phyloP scores from a whole-genome alignment of 2,113 vertebrate genomes.

The Elephas maximus region DNA sequence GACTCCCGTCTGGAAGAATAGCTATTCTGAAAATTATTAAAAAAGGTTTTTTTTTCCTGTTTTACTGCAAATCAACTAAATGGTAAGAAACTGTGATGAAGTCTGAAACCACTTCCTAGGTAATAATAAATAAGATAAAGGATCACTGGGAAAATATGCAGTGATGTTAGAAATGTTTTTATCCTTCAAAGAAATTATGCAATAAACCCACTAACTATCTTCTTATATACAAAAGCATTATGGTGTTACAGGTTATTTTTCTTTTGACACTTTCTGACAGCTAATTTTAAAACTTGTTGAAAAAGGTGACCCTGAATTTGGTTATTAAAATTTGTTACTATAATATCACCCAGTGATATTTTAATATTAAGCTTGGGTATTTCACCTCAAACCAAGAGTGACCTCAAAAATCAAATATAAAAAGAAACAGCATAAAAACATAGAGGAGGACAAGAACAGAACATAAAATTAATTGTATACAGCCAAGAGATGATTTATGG shows the following conservation, averaged over 20 bases:
- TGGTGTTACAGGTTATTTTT: slow-evolving; percentile 61
- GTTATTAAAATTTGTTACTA: slow-evolving; percentile 71
- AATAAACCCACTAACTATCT: slow-evolving; percentile 71
- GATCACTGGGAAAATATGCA: background rate
- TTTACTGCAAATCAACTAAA: slow-evolving; percentile 49
- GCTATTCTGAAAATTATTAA: slow-evolving; percentile 92
- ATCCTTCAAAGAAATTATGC: slow-evolving; percentile 69
- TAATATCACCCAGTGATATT: slow-evolving; percentile 70
- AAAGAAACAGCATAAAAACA: slow-evolving; percentile 73
- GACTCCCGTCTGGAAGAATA: slow-evolving; percentile 95
- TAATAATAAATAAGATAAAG: slow-evolving; percentile 74
- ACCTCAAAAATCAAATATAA: slow-evolving; percentile 81
- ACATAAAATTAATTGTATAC: slow-evolving; percentile 80
- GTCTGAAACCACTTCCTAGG: slow-evolving; percentile 46
- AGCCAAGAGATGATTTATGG: slow-evolving; percentile 78
- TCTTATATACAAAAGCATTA: slow-evolving; percentile 67
- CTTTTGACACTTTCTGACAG: slow-evolving; percentile 70
- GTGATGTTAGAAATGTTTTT: slow-evolving; percentile 52
- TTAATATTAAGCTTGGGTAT: slow-evolving; percentile 78
- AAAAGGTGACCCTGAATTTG: slow-evolving; percentile 77
- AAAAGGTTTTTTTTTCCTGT: slow-evolving; percentile 60
- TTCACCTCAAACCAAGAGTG: slow-evolving; percentile 74
- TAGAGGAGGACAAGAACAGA: slow-evolving; percentile 39
- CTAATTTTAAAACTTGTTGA: slow-evolving; percentile 75
- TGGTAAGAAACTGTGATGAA: slow-evolving; percentile 55